phyloP scores from a whole-genome alignment of 2,888 invertebrate species.

The Pachydiplax longipennis region DNA sequence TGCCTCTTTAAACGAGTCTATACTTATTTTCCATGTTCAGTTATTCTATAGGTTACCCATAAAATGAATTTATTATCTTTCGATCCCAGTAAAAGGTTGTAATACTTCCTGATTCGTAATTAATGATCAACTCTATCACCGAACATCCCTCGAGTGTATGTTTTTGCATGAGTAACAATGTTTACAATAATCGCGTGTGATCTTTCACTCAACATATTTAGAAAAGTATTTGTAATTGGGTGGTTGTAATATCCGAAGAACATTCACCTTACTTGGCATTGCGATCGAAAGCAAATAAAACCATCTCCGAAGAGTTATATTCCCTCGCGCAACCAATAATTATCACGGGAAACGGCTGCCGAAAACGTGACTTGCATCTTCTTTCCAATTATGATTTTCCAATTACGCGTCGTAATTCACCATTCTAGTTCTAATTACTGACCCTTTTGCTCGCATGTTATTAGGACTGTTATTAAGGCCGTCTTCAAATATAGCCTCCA shows the following conservation, averaged over 20 bases:
- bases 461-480: not conserved
- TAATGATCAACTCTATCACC: too few species aligned
- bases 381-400: not conserved
- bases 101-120: too few species aligned
- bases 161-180: too few species aligned
- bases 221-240: too few species aligned
- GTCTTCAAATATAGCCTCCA: not conserved
- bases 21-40: too few species aligned
- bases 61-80: too few species aligned
- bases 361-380: constrained; percentile 1
- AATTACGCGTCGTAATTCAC: not conserved
- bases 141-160: too few species aligned
- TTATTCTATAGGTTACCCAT: too few species aligned
- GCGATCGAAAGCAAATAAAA: not conserved
- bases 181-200: too few species aligned
- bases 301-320: not conserved
- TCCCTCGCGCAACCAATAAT: not conserved
- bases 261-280: not conserved
- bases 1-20: too few species aligned
- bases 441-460: not conserved
- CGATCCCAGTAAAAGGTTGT: too few species aligned
- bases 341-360: not conserved
- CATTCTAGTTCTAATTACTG: not conserved
- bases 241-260: not conserved
- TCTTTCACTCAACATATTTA: too few species aligned